Conservation (phyloP, 2,797 vertebrate species). For the Poeciliopsis presidionis region DNA sequence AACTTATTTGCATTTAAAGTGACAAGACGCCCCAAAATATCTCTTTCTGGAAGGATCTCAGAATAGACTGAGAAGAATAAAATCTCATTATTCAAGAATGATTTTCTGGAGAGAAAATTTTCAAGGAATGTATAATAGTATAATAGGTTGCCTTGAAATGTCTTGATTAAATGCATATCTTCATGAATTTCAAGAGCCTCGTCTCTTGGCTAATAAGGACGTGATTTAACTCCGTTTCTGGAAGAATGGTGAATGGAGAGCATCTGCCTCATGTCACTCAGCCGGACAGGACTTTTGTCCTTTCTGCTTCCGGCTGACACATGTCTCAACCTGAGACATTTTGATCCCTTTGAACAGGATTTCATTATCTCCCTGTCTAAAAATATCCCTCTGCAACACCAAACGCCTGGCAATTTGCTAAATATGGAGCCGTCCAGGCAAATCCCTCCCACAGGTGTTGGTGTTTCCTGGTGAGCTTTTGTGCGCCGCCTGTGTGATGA, state of each 20-base stretch:
- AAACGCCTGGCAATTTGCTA: conserved; percentile 26
- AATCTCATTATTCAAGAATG: not conserved
- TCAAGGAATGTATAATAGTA: no score
- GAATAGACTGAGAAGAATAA: no score
- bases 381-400: conserved; percentile 12
- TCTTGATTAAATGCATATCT: not conserved
- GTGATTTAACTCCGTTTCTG: not conserved
- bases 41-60: no score
- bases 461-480: conserved; percentile 34
- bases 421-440: conserved; percentile 28
- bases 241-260: not conserved
- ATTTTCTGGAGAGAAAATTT: no score
- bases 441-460: conserved; percentile 42
- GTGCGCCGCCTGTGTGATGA: conserved; percentile 13
- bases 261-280: not conserved
- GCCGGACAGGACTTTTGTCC: not conserved
- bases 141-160: not conserved
- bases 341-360: conserved; percentile 5
- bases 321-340: conserved; percentile 5
- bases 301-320: conserved; percentile 4
- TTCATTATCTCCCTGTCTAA: conserved; percentile 11
- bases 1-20: no score
- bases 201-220: not conserved
- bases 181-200: not conserved
- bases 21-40: no score